Conservation (phyloP, 2,888 invertebrate species). For the Nomada fabriciana region DNA sequence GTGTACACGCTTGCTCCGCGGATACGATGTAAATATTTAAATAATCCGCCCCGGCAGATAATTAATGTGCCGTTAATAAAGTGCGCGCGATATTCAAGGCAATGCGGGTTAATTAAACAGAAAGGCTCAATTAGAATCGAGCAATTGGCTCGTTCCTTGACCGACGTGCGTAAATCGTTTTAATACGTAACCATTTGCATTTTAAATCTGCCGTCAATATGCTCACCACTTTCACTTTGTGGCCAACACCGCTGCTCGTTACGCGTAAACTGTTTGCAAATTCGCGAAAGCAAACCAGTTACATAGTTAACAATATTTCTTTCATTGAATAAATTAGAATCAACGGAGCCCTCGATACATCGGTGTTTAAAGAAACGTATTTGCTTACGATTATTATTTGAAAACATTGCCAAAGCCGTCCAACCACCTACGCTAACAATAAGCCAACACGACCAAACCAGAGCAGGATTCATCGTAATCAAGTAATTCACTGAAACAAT, state of each 20-base stretch:
- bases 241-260: slow-evolving; percentile 7
- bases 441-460: background rate
- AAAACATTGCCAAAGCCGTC: background rate
- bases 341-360: too few relatives aligned
- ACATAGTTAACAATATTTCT: background rate
- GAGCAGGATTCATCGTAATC: background rate
- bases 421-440: background rate
- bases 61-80: slow-evolving; percentile 65
- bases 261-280: background rate
- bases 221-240: slow-evolving; percentile 33
- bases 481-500: slow-evolving; percentile 22
- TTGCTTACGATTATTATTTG: background rate
- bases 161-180: slow-evolving; percentile 21
- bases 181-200: slow-evolving; percentile 46
- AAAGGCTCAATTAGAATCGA: slow-evolving; percentile 32
- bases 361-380: background rate
- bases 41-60: slow-evolving; percentile 57
- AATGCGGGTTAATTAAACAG: slow-evolving; percentile 56
- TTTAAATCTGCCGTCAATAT: slow-evolving; percentile 28
- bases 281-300: background rate
- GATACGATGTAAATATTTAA: slow-evolving; percentile 64
- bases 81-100: slow-evolving; percentile 10
- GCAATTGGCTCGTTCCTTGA: background rate
- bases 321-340: background rate
- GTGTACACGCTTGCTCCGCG: slow-evolving; percentile 31